Evolutionary conservation across 2,797 vertebrate genomes (phyloP).

Genomic region (Tadarida brasiliensis): DNA sequence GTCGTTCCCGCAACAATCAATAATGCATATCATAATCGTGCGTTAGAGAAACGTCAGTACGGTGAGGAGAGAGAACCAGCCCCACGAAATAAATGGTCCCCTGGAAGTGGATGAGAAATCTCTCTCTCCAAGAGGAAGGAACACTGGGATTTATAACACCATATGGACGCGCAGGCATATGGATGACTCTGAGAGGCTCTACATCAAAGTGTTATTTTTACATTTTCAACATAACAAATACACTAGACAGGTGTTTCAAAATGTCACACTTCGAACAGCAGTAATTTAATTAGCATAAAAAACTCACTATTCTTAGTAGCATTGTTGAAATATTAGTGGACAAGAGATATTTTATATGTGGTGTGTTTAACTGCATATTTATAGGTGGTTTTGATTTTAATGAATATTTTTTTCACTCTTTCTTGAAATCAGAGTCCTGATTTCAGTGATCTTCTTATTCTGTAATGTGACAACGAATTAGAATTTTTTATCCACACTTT

Average conservation of each 20-base stretch:
- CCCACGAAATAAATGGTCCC: background rate
- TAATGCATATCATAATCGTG: background rate
- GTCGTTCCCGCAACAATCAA: conserved; percentile 1
- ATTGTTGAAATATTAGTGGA: conserved; percentile 47
- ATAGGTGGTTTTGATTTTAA: background rate
- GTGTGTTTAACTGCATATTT: background rate
- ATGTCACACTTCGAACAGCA: conserved; percentile 74
- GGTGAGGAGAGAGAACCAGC: background rate
- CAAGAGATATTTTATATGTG: conserved; percentile 37
- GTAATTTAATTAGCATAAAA: conserved; percentile 76
- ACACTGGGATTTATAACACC: conserved; percentile 66
- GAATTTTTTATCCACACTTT: background rate
- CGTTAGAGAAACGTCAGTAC: background rate
- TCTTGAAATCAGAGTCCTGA: background rate
- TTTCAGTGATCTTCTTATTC: background rate
- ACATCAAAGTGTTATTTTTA: conserved; percentile 75
- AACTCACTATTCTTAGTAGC: conserved; percentile 62
- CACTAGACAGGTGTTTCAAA: conserved; percentile 75
- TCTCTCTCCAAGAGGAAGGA: conserved; percentile 29
- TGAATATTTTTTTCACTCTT: background rate
- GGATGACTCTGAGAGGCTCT: conserved; percentile 19
- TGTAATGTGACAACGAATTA: background rate
- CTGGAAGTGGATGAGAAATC: conserved; percentile 3
- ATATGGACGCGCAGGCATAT: conserved; percentile 12
- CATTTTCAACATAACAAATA: conserved; percentile 68